Evolutionary conservation across 2,888 invertebrate genomes (phyloP).

Genomic region (Sylvicola cinctus): DNA sequence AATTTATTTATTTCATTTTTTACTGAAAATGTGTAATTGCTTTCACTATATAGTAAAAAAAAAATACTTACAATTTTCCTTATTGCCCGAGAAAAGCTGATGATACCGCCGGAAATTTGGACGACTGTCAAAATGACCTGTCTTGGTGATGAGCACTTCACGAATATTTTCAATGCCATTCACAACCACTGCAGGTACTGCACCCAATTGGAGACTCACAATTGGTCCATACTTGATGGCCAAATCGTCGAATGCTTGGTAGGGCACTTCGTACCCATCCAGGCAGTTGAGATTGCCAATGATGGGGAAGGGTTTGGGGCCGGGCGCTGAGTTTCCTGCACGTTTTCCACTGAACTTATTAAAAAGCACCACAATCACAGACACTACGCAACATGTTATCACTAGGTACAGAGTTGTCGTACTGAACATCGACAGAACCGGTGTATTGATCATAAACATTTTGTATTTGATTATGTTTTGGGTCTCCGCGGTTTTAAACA

Average conservation of each 20-base stretch:
- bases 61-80: conserved; percentile 41
- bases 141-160: conserved; percentile 33
- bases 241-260: conserved; percentile 33
- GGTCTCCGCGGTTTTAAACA: no score
- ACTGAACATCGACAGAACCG: conserved; percentile 8
- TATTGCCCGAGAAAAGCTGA: conserved; percentile 39
- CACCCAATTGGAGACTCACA: conserved; percentile 32
- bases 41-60: conserved; percentile 1
- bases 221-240: conserved; percentile 31
- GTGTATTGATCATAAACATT: conserved; percentile 7
- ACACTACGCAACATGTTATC: conserved; percentile 8
- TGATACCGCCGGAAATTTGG: conserved; percentile 41
- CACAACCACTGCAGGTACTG: conserved; percentile 32
- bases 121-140: conserved; percentile 38
- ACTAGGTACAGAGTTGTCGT: conserved; percentile 10
- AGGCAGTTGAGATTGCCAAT: conserved; percentile 34
- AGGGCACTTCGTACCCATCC: conserved; percentile 34
- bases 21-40: neutral
- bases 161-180: conserved; percentile 35
- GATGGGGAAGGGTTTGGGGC: conserved; percentile 32
- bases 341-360: conserved; percentile 1
- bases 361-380: conserved; percentile 7
- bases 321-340: conserved; percentile 19
- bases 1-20: conserved; percentile 2
- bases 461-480: no score